Percentiles rank a stretch among this genome's conserved stretches.
Conservation (phyloP, 1,140 invertebrate genomes). For the Oryzaephilus surinamensis region DNA sequence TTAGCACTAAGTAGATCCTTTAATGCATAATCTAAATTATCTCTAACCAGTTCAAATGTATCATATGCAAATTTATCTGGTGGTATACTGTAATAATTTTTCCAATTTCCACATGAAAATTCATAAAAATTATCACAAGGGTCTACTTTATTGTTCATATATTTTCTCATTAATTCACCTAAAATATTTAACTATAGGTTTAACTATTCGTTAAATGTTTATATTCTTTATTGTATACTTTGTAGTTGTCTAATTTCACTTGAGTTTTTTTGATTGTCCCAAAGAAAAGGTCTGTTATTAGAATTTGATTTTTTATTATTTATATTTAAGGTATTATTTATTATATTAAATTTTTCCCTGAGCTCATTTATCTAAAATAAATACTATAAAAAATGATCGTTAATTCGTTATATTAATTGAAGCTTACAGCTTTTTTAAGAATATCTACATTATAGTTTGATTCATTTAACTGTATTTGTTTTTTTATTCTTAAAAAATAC, state of each 20-base stretch:
- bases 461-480: neutral
- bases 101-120: conserved; percentile 84
- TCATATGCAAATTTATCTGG: conserved; percentile 71
- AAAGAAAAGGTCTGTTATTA: no score
- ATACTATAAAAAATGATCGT: no score
- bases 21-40: conserved; percentile 59
- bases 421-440: neutral
- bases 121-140: conserved; percentile 89
- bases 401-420: no score
- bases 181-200: conserved; percentile 11
- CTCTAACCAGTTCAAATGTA: conserved; percentile 70
- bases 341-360: conserved; percentile 30
- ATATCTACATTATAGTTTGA: neutral
- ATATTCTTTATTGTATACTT: conserved; percentile 18
- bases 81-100: conserved; percentile 70
- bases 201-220: neutral
- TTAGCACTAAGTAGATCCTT: conserved; percentile 58
- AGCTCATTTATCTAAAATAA: conserved; percentile 23
- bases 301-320: conserved; percentile 9
- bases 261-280: neutral
- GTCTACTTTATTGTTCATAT: conserved; percentile 65
- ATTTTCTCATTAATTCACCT: conserved; percentile 58
- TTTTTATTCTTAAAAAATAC: neutral
- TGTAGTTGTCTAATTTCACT: conserved; percentile 16
- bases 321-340: neutral